phyloP scores from a whole-genome alignment of 2,113 vertebrate species.

The Brachionichthys hirsutus region DNA sequence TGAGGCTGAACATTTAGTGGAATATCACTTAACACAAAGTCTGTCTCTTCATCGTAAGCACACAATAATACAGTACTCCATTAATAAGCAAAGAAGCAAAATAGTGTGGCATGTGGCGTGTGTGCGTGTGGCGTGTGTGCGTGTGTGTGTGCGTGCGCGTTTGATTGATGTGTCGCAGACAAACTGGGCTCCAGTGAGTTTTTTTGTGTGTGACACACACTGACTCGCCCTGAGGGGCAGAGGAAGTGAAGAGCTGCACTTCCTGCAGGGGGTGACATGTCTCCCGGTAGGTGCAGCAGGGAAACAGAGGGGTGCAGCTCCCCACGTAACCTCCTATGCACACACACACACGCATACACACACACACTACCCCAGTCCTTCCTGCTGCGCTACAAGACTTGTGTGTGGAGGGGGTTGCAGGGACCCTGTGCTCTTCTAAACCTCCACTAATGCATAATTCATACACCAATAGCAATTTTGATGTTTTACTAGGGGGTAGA shows the following conservation, averaged over 20 bases:
- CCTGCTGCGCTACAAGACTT: slow-evolving; percentile 80
- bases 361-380: slow-evolving; percentile 67
- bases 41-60: not conserved
- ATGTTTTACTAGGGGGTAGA: slow-evolving; percentile 91
- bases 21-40: no score
- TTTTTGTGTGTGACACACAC: slow-evolving; percentile 60
- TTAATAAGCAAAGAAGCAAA: not conserved
- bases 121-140: slow-evolving; percentile 28
- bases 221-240: slow-evolving; percentile 74
- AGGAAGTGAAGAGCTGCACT: slow-evolving; percentile 83
- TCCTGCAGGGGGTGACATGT: slow-evolving; percentile 81
- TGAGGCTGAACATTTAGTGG: no score
- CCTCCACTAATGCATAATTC: slow-evolving; percentile 96
- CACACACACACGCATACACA: slow-evolving; percentile 52
- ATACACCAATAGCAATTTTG: slow-evolving; percentile 96
- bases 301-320: slow-evolving; percentile 77
- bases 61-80: slow-evolving; percentile 41
- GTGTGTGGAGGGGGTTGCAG: slow-evolving; percentile 34
- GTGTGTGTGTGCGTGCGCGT: slow-evolving; percentile 11
- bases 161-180: slow-evolving; percentile 72
- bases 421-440: slow-evolving; percentile 84
- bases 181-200: slow-evolving; percentile 37
- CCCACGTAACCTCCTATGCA: slow-evolving; percentile 59
- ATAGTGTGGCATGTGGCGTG: slow-evolving; percentile 30
- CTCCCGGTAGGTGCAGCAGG: slow-evolving; percentile 72